Percentiles rank a stretch among this genome's conserved stretches.
These are phyloP conservation scores for Lophius americanus DNA, from an alignment of 2,797 vertebrate species.

Conservation along the genomic window DNA sequence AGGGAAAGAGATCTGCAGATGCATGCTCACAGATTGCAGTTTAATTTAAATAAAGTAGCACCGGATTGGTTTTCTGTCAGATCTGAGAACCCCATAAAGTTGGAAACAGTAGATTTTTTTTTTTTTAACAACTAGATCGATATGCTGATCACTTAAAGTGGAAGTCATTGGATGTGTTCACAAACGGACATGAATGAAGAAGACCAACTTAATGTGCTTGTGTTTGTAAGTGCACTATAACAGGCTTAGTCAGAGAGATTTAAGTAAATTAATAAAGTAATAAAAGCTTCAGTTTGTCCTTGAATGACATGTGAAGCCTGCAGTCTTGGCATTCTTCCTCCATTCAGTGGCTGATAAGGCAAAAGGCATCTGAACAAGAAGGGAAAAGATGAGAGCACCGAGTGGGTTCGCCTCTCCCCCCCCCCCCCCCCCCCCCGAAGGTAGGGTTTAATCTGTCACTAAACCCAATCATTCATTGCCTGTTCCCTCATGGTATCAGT, in stretches of 20 bases:
- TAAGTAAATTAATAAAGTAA: not conserved
- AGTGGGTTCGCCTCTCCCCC: slow-evolving; percentile 18
- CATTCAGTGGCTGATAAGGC: slow-evolving; percentile 28
- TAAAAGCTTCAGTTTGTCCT: slow-evolving; percentile 27
- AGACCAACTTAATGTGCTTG: no score
- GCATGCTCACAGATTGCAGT: slow-evolving; percentile 11
- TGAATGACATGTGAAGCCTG: slow-evolving; percentile 23
- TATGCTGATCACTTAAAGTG: slow-evolving; percentile 28
- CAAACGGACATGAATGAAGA: no score
- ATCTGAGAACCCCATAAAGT: not conserved
- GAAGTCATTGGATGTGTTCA: slow-evolving; percentile 30
- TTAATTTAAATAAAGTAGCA: slow-evolving; percentile 22
- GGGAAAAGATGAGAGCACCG: slow-evolving; percentile 16
- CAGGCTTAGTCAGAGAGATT: not conserved
- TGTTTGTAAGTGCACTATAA: slow-evolving; percentile 14
- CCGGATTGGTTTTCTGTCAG: not conserved
- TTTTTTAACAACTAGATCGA: slow-evolving; percentile 15
- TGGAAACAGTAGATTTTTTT: slow-evolving; percentile 26
- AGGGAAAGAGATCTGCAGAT: slow-evolving; percentile 8
- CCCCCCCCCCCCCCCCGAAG: slow-evolving; percentile 34
- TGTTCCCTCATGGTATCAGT: slow-evolving; percentile 42
- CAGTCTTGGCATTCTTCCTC: slow-evolving; percentile 23
- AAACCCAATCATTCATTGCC: slow-evolving; percentile 68
- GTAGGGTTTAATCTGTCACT: slow-evolving; percentile 72
- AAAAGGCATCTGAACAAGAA: slow-evolving; percentile 23